Base-by-base conservation (phyloP, 2,797 vertebrate genomes). In the Sebastes oblongus region DNA sequence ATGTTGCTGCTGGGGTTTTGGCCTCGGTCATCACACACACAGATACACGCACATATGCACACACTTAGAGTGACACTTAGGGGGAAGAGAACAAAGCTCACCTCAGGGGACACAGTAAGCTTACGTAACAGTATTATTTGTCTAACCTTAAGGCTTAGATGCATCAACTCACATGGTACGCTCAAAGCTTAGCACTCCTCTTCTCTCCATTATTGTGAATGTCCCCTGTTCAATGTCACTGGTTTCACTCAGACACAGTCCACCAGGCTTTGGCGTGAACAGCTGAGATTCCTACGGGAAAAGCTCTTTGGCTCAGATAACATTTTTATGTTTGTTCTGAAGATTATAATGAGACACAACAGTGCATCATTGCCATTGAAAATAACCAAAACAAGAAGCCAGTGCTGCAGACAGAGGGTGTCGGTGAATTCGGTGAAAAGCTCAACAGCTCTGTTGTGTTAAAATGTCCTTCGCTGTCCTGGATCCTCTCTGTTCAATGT, bases 121-220 rank as follows among this genome's bases (percentile, higher is more conserved):
- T 92, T 90, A 91, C 82, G 64, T 86, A 91, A 93, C 68, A 50
- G 77, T 29, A 64, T 83, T 84, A 66, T 72, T 87, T 86, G 70
- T 78, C 39, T 81, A 27, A 80, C 87, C 73, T 81, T 22, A 24
- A 59, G 84, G 85, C 67, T 85, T 39, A 54, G 54, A 85, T 77
- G 56, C 66, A 66, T 88, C 73, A 69, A 67, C 72, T 87, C 82
- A 68, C 67, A 73, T 77, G 68, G 52, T 69, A 12, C 14, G 18
- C 82, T 80, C 11, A 11, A 42, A 72, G 81, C 66, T 66, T 68
- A 74, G 60, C 24, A 4, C 18, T 32, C 66, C 30, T 66, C 70
- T 67, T 60, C 59, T 56, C 72, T 76, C 69, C 72, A 75, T 75
- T 75, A 75, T 76, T 52, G 46, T 29, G 50, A 68, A 70, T 22